Evolutionary conservation across 2,113 vertebrate species (phyloP), one percentile per base, ranked within the genome.

Genomic region (Oenanthe melanoleuca): DNA sequence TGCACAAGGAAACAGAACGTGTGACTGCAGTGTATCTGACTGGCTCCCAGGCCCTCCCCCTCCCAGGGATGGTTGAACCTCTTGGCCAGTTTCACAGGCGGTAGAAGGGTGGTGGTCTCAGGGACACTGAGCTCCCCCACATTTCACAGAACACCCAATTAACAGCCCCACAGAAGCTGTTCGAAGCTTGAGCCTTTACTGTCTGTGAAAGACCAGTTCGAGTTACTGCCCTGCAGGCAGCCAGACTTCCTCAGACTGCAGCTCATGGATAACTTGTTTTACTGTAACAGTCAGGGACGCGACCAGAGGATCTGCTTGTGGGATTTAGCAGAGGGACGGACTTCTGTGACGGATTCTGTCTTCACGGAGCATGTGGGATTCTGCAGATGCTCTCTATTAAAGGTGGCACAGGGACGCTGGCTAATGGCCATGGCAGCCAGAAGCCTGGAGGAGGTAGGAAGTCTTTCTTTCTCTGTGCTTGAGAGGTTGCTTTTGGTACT

Each of bases 301-400:
- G 99, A 99, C 97, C 98, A 98, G 96, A 98, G 82, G 65, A 97
- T 99, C 91, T 98, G 98, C 78, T 24, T 98, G 60, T 99, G 99
- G 99, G 98, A 99, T 81, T 96, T 99, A 92, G 97, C 97, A 4
- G 98, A 99, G 96, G 99, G 98, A 85, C 98, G 99, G 64, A 94
- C 95, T 6, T 20, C 97, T 8, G 84, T 98, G n/a, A 83, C 73
- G 16, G 98, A 98, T 88, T 97, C 98, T 4, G 72, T 99, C 95
- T 93, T 23, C 95, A 98, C 98, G 2, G 98, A 98, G 89, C 99
- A 97, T 0, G 97, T 99, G 78, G 99, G 99, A 37, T 99, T 99
- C 98, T 99, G 99, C 97, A 98, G 98, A 92, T 98, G 98, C 94
- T 98, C 98, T 6, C 31, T 98, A 77, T 92, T 99, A 90, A 93